Conservation (phyloP, 2,888 invertebrate genomes). For the Epistrophe eligans region DNA sequence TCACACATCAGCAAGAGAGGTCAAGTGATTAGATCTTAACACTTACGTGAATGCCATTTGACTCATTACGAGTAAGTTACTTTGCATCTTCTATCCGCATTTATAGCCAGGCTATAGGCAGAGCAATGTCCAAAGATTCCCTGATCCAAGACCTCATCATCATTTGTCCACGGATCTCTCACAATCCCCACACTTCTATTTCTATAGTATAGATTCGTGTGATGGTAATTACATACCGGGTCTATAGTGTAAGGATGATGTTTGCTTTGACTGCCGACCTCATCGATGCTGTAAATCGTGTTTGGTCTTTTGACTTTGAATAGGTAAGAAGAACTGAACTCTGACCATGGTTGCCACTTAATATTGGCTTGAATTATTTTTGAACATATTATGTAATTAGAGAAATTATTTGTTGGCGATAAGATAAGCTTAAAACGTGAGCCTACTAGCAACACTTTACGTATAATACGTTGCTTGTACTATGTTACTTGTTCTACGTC, state of each 20-base stretch:
- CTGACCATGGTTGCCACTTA: background rate
- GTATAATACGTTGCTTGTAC: too few species aligned
- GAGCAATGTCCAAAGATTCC: slow-evolving; percentile 37
- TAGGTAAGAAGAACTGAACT: background rate
- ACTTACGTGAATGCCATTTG: slow-evolving; percentile 52
- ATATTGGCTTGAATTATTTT: too few species aligned
- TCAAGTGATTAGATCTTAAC: slow-evolving; percentile 69
- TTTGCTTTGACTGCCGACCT: slow-evolving; percentile 75
- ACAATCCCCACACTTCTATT: slow-evolving; percentile 21
- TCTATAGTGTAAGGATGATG: slow-evolving; percentile 65
- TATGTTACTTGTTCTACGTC: too few species aligned
- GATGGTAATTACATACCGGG: slow-evolving; percentile 68
- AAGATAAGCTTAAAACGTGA: too few species aligned
- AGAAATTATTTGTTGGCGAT: too few species aligned
- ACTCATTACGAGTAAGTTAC: slow-evolving; percentile 50
- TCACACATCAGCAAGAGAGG: slow-evolving; percentile 36
- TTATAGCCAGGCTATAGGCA: background rate
- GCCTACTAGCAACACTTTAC: too few species aligned
- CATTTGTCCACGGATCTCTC: slow-evolving; percentile 61
- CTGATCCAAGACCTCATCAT: slow-evolving; percentile 70
- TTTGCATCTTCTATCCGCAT: slow-evolving; percentile 20
- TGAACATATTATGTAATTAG: too few species aligned
- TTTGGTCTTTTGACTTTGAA: slow-evolving; percentile 64
- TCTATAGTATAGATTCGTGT: background rate
- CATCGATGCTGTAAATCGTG: slow-evolving; percentile 73